Percentiles rank a stretch among this genome's conserved stretches.
phyloP scores from a whole-genome alignment of 2,797 vertebrate species.

The Xiphorhynchus erythropygius region DNA sequence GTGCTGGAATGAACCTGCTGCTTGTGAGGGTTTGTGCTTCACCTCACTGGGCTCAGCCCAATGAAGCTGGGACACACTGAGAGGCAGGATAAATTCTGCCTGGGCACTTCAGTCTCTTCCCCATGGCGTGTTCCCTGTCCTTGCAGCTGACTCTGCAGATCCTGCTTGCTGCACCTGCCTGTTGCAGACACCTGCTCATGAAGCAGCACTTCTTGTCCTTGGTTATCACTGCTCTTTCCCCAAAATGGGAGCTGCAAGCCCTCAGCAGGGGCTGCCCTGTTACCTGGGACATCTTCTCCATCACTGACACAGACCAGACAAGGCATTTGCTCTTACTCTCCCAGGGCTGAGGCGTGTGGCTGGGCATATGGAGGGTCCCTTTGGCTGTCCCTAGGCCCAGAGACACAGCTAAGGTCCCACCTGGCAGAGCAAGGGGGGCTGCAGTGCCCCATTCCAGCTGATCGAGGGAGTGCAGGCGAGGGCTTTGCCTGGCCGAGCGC shows the following conservation, averaged over 20 bases:
- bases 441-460: accelerated
- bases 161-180: not conserved
- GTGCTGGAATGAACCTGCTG: not conserved
- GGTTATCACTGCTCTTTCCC: not conserved
- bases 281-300: not conserved
- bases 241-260: not conserved
- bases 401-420: not conserved
- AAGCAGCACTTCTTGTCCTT: not conserved
- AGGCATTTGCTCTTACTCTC: not conserved
- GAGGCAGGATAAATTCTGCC: not conserved
- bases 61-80: not conserved
- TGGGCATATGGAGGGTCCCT: accelerated
- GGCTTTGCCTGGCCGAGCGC: not conserved
- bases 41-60: not conserved
- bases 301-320: not conserved
- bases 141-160: not conserved
- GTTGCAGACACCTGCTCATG: not conserved
- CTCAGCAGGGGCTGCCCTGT: not conserved
- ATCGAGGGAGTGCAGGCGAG: accelerated
- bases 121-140: not conserved
- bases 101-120: not conserved
- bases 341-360: accelerated
- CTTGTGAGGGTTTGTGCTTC: not conserved
- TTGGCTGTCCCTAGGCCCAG: not conserved
- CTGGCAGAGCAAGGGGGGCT: not conserved